A percentile compares a stretch with the other conserved stretches of the same genome.
phyloP scores from a whole-genome alignment of 2,113 vertebrate genomes.

The Indicator maculatus region DNA sequence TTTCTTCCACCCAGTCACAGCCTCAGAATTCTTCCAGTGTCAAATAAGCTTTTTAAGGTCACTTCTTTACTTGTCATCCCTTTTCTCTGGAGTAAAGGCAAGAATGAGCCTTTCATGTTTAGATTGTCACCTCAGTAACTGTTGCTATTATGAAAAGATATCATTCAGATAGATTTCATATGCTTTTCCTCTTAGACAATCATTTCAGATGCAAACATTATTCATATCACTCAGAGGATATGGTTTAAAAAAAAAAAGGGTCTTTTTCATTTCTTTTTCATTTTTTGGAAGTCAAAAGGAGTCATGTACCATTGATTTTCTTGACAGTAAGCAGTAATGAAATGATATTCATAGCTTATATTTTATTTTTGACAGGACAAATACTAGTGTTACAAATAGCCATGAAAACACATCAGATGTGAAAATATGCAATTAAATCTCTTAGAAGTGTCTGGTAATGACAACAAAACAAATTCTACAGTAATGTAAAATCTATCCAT shows the following conservation, averaged over 20 bases:
- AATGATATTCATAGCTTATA: background rate
- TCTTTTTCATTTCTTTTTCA: background rate
- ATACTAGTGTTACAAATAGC: background rate
- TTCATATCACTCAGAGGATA: background rate
- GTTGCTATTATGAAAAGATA: background rate
- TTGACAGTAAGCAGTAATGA: background rate
- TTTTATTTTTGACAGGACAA: constrained; percentile 40
- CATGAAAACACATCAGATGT: constrained; percentile 11
- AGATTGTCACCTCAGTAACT: background rate
- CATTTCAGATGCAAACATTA: background rate
- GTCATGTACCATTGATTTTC: constrained; percentile 13
- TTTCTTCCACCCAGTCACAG: background rate
- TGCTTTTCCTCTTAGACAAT: background rate
- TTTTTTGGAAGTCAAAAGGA: background rate
- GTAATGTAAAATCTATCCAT: background rate
- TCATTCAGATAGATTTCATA: background rate
- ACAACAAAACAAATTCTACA: background rate
- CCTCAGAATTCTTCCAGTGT: background rate
- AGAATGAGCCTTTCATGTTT: background rate
- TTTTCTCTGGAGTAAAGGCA: background rate
- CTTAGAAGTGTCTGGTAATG: background rate
- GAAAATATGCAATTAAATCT: constrained; percentile 18
- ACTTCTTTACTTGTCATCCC: background rate
- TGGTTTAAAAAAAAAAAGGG: background rate
- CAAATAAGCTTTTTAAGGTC: background rate